Evolutionary conservation across 2,797 vertebrate species (phyloP).

Genomic region (Sebastes dallii): DNA sequence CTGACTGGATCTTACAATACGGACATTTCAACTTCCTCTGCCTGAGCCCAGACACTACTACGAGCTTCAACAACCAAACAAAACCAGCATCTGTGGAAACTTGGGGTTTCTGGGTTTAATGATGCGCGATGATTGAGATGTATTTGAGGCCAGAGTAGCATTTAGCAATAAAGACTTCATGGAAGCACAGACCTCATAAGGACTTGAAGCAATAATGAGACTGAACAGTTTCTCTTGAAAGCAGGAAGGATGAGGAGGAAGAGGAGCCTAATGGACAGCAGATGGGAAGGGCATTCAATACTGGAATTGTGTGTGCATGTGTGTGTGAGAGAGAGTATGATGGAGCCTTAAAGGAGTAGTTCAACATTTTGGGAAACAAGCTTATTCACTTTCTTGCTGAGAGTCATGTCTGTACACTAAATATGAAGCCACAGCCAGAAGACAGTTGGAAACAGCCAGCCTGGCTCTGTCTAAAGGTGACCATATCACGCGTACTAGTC

Average conservation of each 20-base stretch:
- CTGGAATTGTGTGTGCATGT: neutral
- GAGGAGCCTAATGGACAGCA: conserved; percentile 46
- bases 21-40: neutral
- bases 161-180: conserved; percentile 46
- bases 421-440: too few relatives aligned
- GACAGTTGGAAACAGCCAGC: too few relatives aligned
- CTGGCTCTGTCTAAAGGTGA: neutral
- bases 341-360: neutral
- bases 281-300: conserved; percentile 18
- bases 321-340: neutral
- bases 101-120: neutral
- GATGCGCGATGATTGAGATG: conserved; percentile 1
- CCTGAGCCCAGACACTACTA: neutral
- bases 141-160: neutral
- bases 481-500: neutral
- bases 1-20: neutral
- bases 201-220: conserved; percentile 54
- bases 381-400: neutral
- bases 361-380: neutral
- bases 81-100: conserved; percentile 26
- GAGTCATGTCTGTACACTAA: neutral
- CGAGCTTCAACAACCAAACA: neutral
- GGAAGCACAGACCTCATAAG: conserved; percentile 30
- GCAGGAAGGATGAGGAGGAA: conserved; percentile 26
- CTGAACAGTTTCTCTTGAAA: conserved; percentile 28